These are phyloP conservation scores for Polyommatus icarus DNA, from an alignment of 2,888 invertebrate genomes.

Conservation along the genomic window DNA sequence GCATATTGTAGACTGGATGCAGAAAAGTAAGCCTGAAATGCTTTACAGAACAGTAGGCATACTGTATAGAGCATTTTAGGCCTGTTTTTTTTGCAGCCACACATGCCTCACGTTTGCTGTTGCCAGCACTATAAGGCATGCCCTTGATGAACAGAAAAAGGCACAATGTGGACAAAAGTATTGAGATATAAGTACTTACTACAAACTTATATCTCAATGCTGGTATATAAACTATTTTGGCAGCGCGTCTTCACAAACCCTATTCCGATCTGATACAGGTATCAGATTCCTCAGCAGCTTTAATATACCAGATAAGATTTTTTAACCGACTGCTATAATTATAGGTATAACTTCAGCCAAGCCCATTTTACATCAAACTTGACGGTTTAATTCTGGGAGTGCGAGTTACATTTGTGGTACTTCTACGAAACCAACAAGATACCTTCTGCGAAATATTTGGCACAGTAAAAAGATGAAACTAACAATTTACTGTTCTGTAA, in stretches of 20 bases:
- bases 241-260: too few species aligned
- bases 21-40: too few species aligned
- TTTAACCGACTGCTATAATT: neutral
- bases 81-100: too few species aligned
- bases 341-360: slow-evolving; percentile 1
- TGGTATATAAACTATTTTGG: neutral
- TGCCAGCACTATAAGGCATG: too few species aligned
- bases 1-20: too few species aligned
- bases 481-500: neutral
- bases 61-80: too few species aligned
- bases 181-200: too few species aligned
- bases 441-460: neutral
- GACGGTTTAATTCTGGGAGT: slow-evolving; percentile 1
- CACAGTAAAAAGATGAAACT: neutral
- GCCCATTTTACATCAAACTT: neutral
- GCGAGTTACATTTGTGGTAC: neutral
- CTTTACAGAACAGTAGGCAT: too few species aligned
- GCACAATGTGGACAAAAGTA: too few species aligned
- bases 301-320: neutral
- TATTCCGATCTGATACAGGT: neutral
- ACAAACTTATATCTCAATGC: too few species aligned
- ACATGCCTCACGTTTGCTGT: too few species aligned
- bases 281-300: neutral
- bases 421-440: slow-evolving; percentile 2
- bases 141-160: too few species aligned